A percentile compares a stretch with the other conserved stretches of the same genome.
These are phyloP conservation scores for Ectemnius cavifrons DNA, from an alignment of 2,888 invertebrate genomes.

Conservation along the genomic window DNA sequence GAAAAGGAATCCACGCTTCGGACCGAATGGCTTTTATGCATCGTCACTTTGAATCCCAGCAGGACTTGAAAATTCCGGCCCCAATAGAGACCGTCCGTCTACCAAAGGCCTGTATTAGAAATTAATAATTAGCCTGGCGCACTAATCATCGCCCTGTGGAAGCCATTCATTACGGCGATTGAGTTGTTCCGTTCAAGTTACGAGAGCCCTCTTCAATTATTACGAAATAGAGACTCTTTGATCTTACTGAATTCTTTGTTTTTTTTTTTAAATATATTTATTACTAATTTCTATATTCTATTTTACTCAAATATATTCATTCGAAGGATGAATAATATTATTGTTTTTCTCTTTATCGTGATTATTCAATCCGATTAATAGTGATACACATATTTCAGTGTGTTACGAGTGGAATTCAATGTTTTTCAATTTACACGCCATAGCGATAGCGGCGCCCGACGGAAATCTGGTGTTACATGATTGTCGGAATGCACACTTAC, in stretches of 20 bases:
- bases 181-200: constrained; percentile 50
- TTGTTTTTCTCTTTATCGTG: too few species aligned
- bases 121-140: constrained; percentile 61
- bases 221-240: too few species aligned
- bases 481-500: constrained; percentile 37
- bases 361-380: too few species aligned
- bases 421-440: constrained; percentile 58
- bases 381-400: neutral
- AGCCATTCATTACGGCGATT: constrained; percentile 63
- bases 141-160: constrained; percentile 41
- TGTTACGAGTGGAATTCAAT: constrained; percentile 1
- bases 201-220: too few species aligned
- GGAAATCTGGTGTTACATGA: constrained; percentile 42
- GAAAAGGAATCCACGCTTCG: constrained; percentile 24
- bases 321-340: too few species aligned
- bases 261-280: too few species aligned
- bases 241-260: too few species aligned
- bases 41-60: constrained; percentile 54
- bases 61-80: constrained; percentile 38
- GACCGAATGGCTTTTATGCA: constrained; percentile 38
- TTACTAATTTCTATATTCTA: too few species aligned
- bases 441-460: constrained; percentile 35
- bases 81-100: constrained; percentile 25
- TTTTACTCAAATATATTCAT: too few species aligned
- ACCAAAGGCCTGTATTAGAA: constrained; percentile 39